These are phyloP conservation scores for Dipodomys ordii DNA, from an alignment of 2,113 vertebrate genomes.

Conservation along the genomic window DNA sequence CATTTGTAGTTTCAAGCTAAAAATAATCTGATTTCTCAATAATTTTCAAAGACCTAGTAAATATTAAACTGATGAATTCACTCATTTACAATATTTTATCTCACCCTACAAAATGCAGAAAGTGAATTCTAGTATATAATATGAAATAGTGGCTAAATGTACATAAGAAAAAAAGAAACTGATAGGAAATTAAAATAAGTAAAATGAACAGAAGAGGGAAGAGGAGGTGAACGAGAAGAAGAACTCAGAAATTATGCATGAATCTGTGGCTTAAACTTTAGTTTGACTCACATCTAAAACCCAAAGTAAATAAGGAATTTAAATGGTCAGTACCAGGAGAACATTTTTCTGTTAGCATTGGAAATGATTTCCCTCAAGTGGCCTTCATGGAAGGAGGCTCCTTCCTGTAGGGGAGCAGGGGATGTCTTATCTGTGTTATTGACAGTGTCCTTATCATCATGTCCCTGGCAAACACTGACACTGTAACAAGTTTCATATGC, in stretches of 20 bases:
- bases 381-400: neutral
- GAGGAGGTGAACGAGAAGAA: neutral
- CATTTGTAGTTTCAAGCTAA: conserved; percentile 37
- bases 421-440: neutral
- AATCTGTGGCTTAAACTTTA: neutral
- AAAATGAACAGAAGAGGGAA: neutral
- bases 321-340: conserved; percentile 2
- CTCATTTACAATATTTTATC: neutral
- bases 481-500: neutral
- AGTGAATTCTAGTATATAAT: neutral
- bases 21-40: neutral
- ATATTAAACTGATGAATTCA: neutral
- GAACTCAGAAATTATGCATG: neutral
- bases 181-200: neutral
- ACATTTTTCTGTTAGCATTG: conserved; percentile 38
- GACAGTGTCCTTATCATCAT: neutral
- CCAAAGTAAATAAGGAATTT: neutral
- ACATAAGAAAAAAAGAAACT: neutral
- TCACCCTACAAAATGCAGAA: neutral
- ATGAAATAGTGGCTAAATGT: neutral
- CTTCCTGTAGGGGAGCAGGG: no score
- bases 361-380: neutral
- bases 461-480: neutral
- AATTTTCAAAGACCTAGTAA: neutral
- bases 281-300: neutral